These are phyloP conservation scores for Ectobius pallidus DNA, from an alignment of 2,888 invertebrate genomes.

Conservation along the genomic window DNA sequence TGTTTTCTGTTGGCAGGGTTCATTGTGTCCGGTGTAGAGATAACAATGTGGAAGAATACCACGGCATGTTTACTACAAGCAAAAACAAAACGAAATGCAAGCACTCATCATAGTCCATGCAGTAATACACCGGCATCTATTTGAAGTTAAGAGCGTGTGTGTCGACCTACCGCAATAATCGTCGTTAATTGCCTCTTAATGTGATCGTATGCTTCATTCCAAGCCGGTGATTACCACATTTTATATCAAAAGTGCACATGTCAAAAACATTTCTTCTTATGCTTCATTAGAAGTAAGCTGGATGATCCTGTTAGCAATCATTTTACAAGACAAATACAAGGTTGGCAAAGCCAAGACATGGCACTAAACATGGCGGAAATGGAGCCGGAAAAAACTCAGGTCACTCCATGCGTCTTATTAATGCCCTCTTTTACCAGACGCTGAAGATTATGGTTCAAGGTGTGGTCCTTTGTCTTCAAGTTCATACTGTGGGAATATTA, in stretches of 20 bases:
- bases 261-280: slow-evolving; percentile 29
- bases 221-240: slow-evolving; percentile 26
- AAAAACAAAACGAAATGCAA: slow-evolving; percentile 1
- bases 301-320: slow-evolving; percentile 2
- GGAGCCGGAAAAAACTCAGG: too few species aligned
- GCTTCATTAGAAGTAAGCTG: slow-evolving; percentile 1
- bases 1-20: background rate
- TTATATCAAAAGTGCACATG: slow-evolving; percentile 22
- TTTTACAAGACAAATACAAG: background rate
- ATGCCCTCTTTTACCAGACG: too few species aligned
- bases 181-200: slow-evolving; percentile 34
- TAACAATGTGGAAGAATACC: slow-evolving; percentile 15
- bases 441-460: too few species aligned
- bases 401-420: too few species aligned
- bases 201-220: slow-evolving; percentile 26
- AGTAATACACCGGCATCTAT: slow-evolving; percentile 27
- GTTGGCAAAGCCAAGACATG: too few species aligned
- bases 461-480: too few species aligned
- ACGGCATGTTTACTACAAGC: background rate
- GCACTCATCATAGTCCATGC: slow-evolving; percentile 2
- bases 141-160: slow-evolving; percentile 10
- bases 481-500: too few species aligned
- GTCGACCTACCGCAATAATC: slow-evolving; percentile 37
- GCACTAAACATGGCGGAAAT: too few species aligned
- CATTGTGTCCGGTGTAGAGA: background rate